These are phyloP conservation scores for Hyla sarda DNA, from an alignment of 2,113 vertebrate genomes.

Conservation along the genomic window DNA sequence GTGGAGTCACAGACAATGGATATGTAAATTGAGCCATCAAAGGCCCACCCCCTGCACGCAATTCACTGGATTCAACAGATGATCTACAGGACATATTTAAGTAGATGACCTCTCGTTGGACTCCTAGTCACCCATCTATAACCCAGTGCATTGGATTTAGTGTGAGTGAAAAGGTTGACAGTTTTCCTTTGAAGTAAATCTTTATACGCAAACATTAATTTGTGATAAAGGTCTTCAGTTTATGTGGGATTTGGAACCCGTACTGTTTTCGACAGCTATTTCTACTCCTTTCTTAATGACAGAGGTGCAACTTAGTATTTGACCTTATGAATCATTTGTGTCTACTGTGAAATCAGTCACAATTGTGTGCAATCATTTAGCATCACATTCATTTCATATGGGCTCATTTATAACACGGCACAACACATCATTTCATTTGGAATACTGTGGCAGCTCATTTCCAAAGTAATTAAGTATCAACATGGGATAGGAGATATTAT, in stretches of 20 bases:
- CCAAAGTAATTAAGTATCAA: slow-evolving; percentile 55
- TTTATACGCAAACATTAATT: background rate
- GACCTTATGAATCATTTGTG: background rate
- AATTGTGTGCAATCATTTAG: slow-evolving; percentile 32
- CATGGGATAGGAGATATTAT: slow-evolving; percentile 52
- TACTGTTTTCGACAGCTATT: background rate
- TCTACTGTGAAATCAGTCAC: slow-evolving; percentile 11
- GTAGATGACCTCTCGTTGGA: too few relatives aligned
- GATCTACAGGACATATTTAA: too few relatives aligned
- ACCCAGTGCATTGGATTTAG: too few relatives aligned
- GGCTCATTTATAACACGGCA: slow-evolving; percentile 44
- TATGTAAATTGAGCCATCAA: too few relatives aligned
- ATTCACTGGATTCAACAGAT: too few relatives aligned
- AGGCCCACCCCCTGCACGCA: too few relatives aligned
- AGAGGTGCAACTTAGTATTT: background rate
- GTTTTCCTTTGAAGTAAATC: background rate
- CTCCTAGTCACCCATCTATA: too few relatives aligned
- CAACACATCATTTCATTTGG: slow-evolving; percentile 49
- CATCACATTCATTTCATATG: slow-evolving; percentile 16
- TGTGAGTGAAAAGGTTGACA: too few relatives aligned
- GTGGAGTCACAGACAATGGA: too few relatives aligned
- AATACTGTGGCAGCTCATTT: slow-evolving; percentile 52
- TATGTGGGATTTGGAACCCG: background rate
- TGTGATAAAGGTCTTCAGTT: background rate
- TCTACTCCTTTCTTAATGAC: background rate